Base-by-base conservation (phyloP, 2,797 vertebrate species). In the Knipowitschia caucasica region DNA sequence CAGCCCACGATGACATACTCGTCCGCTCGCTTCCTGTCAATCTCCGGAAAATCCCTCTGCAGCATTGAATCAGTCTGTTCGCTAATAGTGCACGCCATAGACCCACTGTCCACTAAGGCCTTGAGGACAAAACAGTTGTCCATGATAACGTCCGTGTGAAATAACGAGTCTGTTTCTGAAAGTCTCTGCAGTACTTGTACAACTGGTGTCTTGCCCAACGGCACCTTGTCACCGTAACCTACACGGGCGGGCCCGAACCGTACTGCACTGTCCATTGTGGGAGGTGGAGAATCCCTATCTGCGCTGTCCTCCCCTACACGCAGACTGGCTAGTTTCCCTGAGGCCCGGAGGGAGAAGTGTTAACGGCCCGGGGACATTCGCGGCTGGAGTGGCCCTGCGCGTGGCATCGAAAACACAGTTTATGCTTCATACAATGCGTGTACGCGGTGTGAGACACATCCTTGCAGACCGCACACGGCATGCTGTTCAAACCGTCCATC, bases 371-470 rank as follows among this genome's bases (percentile, higher is more conserved):
- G 0, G 50, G 34, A 12, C 64, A 76, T 49, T 49, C 44, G 4
- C 8, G 11, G 26, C 55, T 51, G 0, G 64, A 46, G n/a, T 79
- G 74, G 17, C 20, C 67, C 51, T 69, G 40, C 2, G 15, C 45
- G 4, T 64, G 55, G 51, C 74, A 78, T 8, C 24, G 25, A 33
- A 79, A 73, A 10, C 68, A 75, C 9, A 69, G 29, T 1, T 45
- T 50, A 2, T 72, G 53, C 20, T 77, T 52, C 3, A 10, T 12
- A 0, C 71, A 70, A 20, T 69, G 71, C 1, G 64, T 43, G 11
- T 71, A 4, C 11, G 64, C 51, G 21, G 61, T 44, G 31, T 73
- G 71, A 4, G 60, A 23, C 12, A 10, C 21, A 5, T 71, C 50
- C 0, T 31, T 21, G 11, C 60, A 70, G 9, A 72, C 5, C 1